These are phyloP conservation scores for Lates japonicus DNA, from an alignment of 2,797 vertebrate genomes.

Conservation along the genomic window DNA sequence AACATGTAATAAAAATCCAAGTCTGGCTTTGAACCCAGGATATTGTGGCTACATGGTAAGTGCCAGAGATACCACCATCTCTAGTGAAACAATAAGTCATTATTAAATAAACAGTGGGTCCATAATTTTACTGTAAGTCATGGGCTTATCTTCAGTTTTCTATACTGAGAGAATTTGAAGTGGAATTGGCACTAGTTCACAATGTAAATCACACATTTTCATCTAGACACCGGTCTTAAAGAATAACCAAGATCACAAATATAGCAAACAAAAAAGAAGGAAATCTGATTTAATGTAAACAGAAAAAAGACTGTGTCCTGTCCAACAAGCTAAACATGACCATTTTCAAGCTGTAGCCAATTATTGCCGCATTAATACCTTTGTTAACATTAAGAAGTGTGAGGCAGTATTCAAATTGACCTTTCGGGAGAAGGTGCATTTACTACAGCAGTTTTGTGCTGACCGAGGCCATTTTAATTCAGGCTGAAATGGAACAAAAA, in stretches of 20 bases:
- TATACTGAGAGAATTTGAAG: background rate
- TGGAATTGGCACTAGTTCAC: background rate
- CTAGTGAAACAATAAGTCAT: background rate
- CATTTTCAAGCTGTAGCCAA: constrained; percentile 2
- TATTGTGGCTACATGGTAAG: background rate
- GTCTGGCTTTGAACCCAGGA: constrained; percentile 11
- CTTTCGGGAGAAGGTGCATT: constrained; percentile 31
- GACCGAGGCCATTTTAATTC: constrained; percentile 28
- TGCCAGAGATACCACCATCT: too few species aligned
- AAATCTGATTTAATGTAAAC: background rate
- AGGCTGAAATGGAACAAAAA: constrained; percentile 28
- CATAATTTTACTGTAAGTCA: too few species aligned
- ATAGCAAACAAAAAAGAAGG: background rate
- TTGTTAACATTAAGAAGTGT: background rate
- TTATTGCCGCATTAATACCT: background rate
- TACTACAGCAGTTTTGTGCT: constrained; percentile 5
- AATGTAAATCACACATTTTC: background rate
- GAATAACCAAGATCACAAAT: background rate
- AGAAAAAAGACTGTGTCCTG: background rate
- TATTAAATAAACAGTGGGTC: background rate
- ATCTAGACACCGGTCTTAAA: too few species aligned
- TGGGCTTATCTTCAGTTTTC: background rate
- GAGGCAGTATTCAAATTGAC: constrained; percentile 2
- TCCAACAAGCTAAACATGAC: background rate
- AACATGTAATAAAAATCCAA: background rate